Base-by-base conservation (phyloP, 1,140 invertebrate genomes). In the Plectrocnemia conspersa region DNA sequence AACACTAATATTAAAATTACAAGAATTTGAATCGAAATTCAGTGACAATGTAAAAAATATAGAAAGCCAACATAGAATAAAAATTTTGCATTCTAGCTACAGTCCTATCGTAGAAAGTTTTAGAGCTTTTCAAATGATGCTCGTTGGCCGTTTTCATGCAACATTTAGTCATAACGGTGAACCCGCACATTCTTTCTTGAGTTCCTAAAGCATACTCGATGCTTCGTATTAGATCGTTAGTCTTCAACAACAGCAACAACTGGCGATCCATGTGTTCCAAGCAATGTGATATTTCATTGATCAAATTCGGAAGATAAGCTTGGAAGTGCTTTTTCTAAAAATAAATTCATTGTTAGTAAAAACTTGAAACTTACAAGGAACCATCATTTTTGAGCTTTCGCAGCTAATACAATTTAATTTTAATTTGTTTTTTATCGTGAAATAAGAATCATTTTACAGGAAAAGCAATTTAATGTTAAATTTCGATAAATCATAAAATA, bases 171-270 rank as follows among this genome's bases (percentile, higher is more conserved):
- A 97, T 96, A 21, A 89, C 84, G 60, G 89, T 79, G 64, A 95
- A 93, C 0, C 90, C 88, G 11, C 82, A 83, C 83, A 87, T 88
- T 64, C 81, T 77, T 52, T 83, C 77, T 32, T 87, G 81, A 5
- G 86, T 87, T 18, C 82, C 78, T 10, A 97, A 72, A 10, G 86
- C 84, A 55, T 85, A 79, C 68, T 98, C 94, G 59, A 99, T 96
- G 40, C 91, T 89, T 35, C 95, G 80, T 38, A 99, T 84, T 19
- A 98, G 72, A 72, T 98, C 97, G 66, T 98, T 99, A 0, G 96
- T 98, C 75, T 98, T 98, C 11, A 99, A 78, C 58, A 99, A 86
- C 1, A 99, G 77, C 25, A 99, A 69, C 81, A 98, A 92, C 60
- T 80, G 77, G 11, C 78, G 67, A 62, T 80, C 78, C 15, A 80